A percentile compares a stretch with the other conserved stretches of the same genome.
phyloP scores from a whole-genome alignment of 2,888 invertebrate genomes.

The Calameuta filiformis region DNA sequence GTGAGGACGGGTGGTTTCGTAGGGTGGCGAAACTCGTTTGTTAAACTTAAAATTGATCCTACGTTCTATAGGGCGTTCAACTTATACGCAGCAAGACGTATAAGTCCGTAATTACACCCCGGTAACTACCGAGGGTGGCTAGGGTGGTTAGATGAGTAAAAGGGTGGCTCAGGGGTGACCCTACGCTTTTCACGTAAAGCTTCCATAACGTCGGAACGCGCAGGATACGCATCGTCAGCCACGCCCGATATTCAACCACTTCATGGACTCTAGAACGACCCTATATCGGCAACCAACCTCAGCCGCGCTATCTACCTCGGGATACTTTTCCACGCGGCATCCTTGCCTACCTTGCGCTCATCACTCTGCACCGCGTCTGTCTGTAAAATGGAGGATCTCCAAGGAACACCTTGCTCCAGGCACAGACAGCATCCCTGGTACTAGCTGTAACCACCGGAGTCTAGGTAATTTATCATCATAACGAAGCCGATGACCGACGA shows the following conservation, averaged over 20 bases:
- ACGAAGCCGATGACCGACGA: neutral
- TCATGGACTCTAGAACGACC: neutral
- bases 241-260: neutral
- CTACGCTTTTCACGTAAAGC: neutral
- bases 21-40: conserved; percentile 45
- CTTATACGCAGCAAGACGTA: conserved; percentile 22
- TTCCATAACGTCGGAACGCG: neutral
- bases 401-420: neutral
- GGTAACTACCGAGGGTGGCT: conserved; percentile 18
- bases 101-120: conserved; percentile 36
- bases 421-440: neutral
- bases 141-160: conserved; percentile 16
- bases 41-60: conserved; percentile 58
- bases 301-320: neutral
- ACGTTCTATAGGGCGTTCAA: conserved; percentile 30
- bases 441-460: neutral
- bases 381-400: neutral
- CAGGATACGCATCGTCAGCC: neutral
- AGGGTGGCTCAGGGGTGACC: conserved; percentile 6
- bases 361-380: neutral
- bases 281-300: neutral
- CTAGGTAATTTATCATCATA: neutral
- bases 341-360: neutral
- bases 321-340: neutral
- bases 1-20: neutral